Base-by-base conservation (phyloP, 2,797 vertebrate species). In the Trichosurus vulpecula region DNA sequence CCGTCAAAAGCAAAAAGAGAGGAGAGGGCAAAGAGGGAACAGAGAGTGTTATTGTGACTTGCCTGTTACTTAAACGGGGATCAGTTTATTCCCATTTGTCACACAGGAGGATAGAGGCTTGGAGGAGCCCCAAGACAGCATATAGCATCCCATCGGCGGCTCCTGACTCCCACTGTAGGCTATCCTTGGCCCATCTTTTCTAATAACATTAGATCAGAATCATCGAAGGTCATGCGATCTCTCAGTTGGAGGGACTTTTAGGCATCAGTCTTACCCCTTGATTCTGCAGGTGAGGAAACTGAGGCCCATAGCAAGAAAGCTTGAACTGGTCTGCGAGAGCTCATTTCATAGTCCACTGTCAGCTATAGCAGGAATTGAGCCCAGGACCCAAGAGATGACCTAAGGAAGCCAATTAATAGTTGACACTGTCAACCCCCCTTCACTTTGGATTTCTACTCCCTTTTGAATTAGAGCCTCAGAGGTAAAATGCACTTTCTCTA, bases 401-500 rank as follows among this genome's bases (percentile, higher is more conserved):
- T 13, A 87, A 52, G 47, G 13, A 51, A 55, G 35, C 53, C 54
- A n/a, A 0, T 35, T 52, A 54, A 90, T 16, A 87, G 54, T 54
- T 0, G 0, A 61, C 16, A 56, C 74, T 91, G 30, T 8, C 92
- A 19, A 0, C 27, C 12, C 51, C 95, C 53, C 89, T 90, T 94
- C 52, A 13, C 35, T 52, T 16, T n/a, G n/a, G 14, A 6, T 91
- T 91, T 81, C 56, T 57, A 16, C n/a, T 96, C 27, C 95, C 47
- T 25, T 93, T 90, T 47, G 41, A 25, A 9, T 2, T 54, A 12
- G 57, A 61, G 92, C 58, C 94, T 91, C 91, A 94, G 95, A 98
- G 96, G 90, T 91, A 97, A 97, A 98, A 96, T 94, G 94, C 93
- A 52, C 92, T 87, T 92, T 97, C 92, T 97, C 95, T 97, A 54